A percentile compares a stretch with the other conserved stretches of the same genome.
Evolutionary conservation across 2,113 vertebrate species (phyloP).

Genomic region (Bufo gargarizans): DNA sequence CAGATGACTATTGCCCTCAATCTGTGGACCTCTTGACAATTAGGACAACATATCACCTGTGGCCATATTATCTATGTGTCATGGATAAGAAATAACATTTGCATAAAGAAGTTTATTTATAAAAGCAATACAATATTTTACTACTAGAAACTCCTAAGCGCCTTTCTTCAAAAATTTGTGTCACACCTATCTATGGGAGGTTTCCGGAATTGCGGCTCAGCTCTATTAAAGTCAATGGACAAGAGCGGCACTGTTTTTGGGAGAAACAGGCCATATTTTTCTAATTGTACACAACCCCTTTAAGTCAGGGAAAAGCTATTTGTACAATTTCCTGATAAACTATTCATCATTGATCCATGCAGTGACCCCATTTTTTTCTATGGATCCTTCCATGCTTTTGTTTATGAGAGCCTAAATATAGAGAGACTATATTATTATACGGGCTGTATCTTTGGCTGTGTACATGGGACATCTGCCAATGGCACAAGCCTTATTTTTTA

Average conservation of each 20-base stretch:
- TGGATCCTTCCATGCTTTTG: constrained; percentile 3
- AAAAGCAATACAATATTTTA: too few species aligned
- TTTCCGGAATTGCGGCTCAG: too few species aligned
- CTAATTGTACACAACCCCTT: background rate
- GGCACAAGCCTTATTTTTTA: background rate
- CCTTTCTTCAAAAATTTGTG: too few species aligned
- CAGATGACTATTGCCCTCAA: too few species aligned
- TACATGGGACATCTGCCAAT: constrained; percentile 23
- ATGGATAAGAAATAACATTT: too few species aligned
- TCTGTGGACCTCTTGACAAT: too few species aligned
- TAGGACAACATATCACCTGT: too few species aligned
- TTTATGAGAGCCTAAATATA: constrained; percentile 28
- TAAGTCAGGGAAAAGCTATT: background rate
- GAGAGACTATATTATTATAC: constrained; percentile 31
- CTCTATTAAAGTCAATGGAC: background rate
- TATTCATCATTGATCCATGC: background rate
- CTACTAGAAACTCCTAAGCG: too few species aligned
- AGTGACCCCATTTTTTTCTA: background rate
- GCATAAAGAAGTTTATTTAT: too few species aligned
- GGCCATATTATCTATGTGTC: too few species aligned
- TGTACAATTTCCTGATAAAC: background rate
- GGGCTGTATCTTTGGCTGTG: constrained; percentile 15
- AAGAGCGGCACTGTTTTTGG: background rate
- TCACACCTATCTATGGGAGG: too few species aligned
- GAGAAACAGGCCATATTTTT: background rate